These are phyloP conservation scores for Sycobia sp. DNA, from an alignment of 1,140 invertebrate species.

Conservation along the genomic window DNA sequence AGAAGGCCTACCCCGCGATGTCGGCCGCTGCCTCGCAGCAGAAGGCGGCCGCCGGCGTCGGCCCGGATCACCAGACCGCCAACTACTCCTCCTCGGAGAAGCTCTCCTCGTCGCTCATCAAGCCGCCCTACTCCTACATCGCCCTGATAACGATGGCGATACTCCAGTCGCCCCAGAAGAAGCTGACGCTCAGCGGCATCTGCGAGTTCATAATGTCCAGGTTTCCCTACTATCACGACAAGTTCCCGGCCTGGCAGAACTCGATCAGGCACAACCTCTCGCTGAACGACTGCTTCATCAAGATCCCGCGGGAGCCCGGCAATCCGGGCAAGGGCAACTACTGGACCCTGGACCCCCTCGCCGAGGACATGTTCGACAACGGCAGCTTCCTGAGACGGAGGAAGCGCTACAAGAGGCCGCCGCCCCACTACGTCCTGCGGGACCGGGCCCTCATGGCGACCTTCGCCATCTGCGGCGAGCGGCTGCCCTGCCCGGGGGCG, in stretches of 20 bases:
- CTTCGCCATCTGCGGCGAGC: slow-evolving; percentile 56
- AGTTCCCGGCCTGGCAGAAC: slow-evolving; percentile 96
- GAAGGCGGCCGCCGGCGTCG: not conserved
- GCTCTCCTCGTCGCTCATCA: slow-evolving; percentile 69
- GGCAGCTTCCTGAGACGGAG: slow-evolving; percentile 93
- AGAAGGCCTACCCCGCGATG: slow-evolving; percentile 53
- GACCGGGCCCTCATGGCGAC: slow-evolving; percentile 61
- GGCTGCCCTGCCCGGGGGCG: slow-evolving; percentile 45
- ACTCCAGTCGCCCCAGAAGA: slow-evolving; percentile 94
- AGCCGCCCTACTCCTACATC: slow-evolving; percentile 98
- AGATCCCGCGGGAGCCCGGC: slow-evolving; percentile 95
- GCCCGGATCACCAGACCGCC: slow-evolving; percentile 30
- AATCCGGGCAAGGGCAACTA: slow-evolving; percentile 99
- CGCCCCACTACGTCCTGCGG: slow-evolving; percentile 65
- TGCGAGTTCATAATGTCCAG: slow-evolving; percentile 98
- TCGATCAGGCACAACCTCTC: slow-evolving; percentile 97
- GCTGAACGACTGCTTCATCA: slow-evolving; percentile 98
- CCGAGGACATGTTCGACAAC: slow-evolving; percentile 99
- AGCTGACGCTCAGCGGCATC: slow-evolving; percentile 94
- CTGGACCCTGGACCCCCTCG: slow-evolving; percentile 96
- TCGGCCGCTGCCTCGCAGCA: slow-evolving; percentile 37
- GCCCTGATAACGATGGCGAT: slow-evolving; percentile 98
- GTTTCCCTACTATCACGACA: slow-evolving; percentile 95
- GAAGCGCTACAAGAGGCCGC: slow-evolving; percentile 92
- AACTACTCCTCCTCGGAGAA: slow-evolving; percentile 46